A percentile compares a stretch with the other conserved stretches of the same genome.
Conservation (phyloP, 2,888 invertebrate genomes). For the Protonemura montana region DNA sequence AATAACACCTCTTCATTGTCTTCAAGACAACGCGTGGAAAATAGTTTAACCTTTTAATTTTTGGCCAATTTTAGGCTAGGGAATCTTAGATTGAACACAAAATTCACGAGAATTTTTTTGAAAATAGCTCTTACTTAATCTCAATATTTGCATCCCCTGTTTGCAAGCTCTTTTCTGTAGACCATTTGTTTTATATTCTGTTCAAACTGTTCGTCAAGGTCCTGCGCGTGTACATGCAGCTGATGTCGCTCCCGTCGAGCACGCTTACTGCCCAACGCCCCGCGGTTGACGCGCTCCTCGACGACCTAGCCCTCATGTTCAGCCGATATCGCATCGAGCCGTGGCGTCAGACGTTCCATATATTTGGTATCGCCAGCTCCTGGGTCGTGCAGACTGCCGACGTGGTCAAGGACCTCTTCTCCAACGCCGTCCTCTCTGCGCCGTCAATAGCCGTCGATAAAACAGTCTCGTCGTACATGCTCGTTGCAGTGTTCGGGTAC, state of each 20-base stretch:
- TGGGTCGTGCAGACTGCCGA: neutral
- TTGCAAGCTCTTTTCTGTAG: no score
- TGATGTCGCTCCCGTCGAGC: neutral
- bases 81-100: no score
- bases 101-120: no score
- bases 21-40: no score
- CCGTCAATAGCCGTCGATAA: neutral
- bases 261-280: neutral
- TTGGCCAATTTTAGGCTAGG: no score
- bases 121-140: no score
- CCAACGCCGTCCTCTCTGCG: neutral
- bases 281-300: neutral
- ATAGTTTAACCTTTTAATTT: no score
- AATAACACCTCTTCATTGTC: no score
- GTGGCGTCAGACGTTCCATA: neutral
- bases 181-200: no score
- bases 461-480: neutral
- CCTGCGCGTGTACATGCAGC: neutral
- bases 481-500: neutral
- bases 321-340: neutral
- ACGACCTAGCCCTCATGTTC: neutral
- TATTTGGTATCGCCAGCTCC: neutral
- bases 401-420: neutral
- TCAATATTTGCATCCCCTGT: no score
- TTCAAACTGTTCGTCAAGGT: neutral